phyloP scores from a whole-genome alignment of 2,888 invertebrate species.

The Ectemnius cavifrons region DNA sequence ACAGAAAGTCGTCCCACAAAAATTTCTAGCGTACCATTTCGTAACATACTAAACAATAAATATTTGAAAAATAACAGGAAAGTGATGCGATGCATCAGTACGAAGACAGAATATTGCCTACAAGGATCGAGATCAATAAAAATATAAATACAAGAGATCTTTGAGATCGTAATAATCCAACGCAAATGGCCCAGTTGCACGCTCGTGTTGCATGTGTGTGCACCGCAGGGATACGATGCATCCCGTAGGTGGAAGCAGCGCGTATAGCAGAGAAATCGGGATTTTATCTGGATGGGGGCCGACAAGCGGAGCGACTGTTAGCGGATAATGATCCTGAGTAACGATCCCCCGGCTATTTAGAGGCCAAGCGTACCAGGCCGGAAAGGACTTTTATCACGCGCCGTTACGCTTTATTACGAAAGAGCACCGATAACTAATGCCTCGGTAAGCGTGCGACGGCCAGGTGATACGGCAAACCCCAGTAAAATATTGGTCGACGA shows the following conservation, averaged over 20 bases:
- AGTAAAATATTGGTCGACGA: not conserved
- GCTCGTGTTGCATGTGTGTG: no score
- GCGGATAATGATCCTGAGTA: not conserved
- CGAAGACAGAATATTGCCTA: no score
- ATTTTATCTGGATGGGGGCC: not conserved
- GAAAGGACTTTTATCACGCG: not conserved
- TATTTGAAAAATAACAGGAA: no score
- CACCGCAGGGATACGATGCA: not conserved
- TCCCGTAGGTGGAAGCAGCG: not conserved
- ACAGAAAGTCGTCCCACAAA: no score
- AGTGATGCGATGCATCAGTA: no score
- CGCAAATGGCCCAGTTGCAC: no score
- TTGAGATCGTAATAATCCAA: no score
- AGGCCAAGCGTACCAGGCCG: not conserved
- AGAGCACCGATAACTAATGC: not conserved
- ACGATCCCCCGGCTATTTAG: no score
- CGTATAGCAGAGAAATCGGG: not conserved
- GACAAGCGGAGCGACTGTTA: not conserved
- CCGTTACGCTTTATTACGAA: conserved; percentile 6
- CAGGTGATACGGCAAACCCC: conserved; percentile 1
- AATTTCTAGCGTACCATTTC: no score
- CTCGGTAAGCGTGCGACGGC: not conserved
- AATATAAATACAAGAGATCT: no score
- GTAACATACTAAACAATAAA: no score
- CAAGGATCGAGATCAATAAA: no score